A percentile compares a stretch with the other conserved stretches of the same genome.
phyloP scores from a whole-genome alignment of 2,888 invertebrate species.

The Rhodophaea formosa region DNA sequence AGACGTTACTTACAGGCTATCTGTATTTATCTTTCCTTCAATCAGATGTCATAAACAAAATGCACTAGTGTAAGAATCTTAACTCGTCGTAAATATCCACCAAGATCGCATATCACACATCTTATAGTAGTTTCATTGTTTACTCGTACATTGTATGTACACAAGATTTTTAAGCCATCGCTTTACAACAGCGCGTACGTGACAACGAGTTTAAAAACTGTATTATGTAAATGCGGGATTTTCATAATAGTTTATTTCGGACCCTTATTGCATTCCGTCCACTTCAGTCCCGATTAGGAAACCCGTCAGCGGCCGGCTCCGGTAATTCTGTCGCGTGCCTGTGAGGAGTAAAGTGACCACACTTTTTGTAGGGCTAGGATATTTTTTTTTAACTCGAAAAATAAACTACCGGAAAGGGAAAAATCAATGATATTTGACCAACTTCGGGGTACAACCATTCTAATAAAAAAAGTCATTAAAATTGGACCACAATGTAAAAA shows the following conservation, averaged over 20 bases:
- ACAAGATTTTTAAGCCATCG: neutral
- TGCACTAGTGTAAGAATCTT: neutral
- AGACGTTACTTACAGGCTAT: too few relatives aligned
- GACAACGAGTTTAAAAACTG: neutral
- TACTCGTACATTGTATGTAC: neutral
- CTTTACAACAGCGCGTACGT: neutral
- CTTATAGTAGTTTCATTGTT: neutral
- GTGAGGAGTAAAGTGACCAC: conserved; percentile 36
- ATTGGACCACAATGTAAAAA: too few relatives aligned
- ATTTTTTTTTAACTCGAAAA: too few relatives aligned
- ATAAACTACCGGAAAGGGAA: too few relatives aligned
- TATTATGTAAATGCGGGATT: conserved; percentile 23
- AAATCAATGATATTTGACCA: too few relatives aligned
- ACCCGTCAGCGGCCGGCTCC: conserved; percentile 51
- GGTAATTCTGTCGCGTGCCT: conserved; percentile 56
- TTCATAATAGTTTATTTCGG: conserved; percentile 47
- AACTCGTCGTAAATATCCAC: neutral
- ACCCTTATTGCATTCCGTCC: conserved; percentile 48
- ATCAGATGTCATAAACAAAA: too few relatives aligned
- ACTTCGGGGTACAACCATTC: too few relatives aligned
- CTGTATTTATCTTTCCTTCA: too few relatives aligned
- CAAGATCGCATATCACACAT: neutral
- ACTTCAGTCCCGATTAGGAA: conserved; percentile 58
- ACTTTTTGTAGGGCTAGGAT: conserved; percentile 16
- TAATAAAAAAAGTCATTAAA: too few relatives aligned